A percentile compares a stretch with the other conserved stretches of the same genome.
Evolutionary conservation across 2,113 vertebrate species (phyloP).

Genomic region (Barbus barbus): DNA sequence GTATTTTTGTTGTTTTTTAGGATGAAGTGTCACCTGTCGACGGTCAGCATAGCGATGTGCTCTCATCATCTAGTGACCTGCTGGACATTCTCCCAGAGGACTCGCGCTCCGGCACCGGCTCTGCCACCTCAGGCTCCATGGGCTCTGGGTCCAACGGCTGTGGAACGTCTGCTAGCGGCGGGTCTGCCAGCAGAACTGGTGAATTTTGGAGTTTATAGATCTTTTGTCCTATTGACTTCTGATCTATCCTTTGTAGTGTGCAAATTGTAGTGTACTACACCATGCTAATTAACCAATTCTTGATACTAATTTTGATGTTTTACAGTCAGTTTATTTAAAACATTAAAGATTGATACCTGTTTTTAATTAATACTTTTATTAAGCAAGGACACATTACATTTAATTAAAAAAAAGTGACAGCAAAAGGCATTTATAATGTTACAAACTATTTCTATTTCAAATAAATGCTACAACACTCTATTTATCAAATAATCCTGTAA

Average conservation of each 20-base stretch:
- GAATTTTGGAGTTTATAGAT: not conserved
- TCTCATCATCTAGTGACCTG: slow-evolving; percentile 86
- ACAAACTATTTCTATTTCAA: not conserved
- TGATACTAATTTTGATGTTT: not conserved
- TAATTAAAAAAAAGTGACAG: not conserved
- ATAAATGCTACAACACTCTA: not conserved
- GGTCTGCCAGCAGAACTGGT: slow-evolving; percentile 84
- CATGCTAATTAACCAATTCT: not conserved
- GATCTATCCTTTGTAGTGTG: not conserved
- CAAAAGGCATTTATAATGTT: not conserved
- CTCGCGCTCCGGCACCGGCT: slow-evolving; percentile 83
- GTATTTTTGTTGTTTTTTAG: slow-evolving; percentile 47
- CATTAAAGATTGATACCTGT: not conserved
- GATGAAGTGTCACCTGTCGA: slow-evolving; percentile 65
- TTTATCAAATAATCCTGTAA: not conserved
- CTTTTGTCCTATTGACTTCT: not conserved
- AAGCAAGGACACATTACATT: not conserved
- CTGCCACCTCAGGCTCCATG: slow-evolving; percentile 83
- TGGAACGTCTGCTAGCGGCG: slow-evolving; percentile 70
- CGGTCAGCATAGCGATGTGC: slow-evolving; percentile 77
- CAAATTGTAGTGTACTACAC: not conserved
- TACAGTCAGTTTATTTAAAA: not conserved
- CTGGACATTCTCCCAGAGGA: slow-evolving; percentile 85
- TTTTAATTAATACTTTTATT: not conserved
- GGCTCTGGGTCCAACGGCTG: slow-evolving; percentile 84